These are phyloP conservation scores for Pantala flavescens DNA, from an alignment of 1,140 invertebrate species.

Conservation along the genomic window DNA sequence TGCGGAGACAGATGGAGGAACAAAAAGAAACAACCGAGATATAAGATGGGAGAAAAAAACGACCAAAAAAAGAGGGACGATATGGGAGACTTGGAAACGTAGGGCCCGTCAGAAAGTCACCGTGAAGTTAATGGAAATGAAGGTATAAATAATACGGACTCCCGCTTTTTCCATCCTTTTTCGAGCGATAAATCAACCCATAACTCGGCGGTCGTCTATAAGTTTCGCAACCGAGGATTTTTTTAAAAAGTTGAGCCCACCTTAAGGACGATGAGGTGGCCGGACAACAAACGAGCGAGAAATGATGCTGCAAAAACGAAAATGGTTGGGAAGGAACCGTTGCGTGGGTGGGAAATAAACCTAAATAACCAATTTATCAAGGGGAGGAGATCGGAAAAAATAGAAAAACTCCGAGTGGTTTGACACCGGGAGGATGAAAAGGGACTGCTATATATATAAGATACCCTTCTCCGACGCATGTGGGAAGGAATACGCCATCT, in stretches of 20 bases:
- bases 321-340: not conserved
- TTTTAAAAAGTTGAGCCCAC: too few relatives aligned
- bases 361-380: not conserved
- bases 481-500: too few relatives aligned
- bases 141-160: not conserved
- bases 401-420: too few relatives aligned
- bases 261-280: not conserved
- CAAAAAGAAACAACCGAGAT: too few relatives aligned
- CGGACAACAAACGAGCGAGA: not conserved
- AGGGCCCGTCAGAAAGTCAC: not conserved
- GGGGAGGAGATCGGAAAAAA: not conserved
- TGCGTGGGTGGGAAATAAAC: not conserved
- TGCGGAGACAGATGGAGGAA: too few relatives aligned
- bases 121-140: slow-evolving; percentile 1
- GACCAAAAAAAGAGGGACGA: too few relatives aligned
- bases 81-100: too few relatives aligned
- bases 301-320: not conserved
- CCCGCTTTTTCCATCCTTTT: not conserved
- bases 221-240: not conserved
- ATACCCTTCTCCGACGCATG: too few relatives aligned
- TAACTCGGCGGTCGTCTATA: not conserved
- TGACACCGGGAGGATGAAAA: too few relatives aligned
- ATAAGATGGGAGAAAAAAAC: too few relatives aligned
- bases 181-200: not conserved
- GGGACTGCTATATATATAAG: too few relatives aligned